Conservation (phyloP, 2,888 invertebrate species). For the Zhengitettix transpicula region DNA sequence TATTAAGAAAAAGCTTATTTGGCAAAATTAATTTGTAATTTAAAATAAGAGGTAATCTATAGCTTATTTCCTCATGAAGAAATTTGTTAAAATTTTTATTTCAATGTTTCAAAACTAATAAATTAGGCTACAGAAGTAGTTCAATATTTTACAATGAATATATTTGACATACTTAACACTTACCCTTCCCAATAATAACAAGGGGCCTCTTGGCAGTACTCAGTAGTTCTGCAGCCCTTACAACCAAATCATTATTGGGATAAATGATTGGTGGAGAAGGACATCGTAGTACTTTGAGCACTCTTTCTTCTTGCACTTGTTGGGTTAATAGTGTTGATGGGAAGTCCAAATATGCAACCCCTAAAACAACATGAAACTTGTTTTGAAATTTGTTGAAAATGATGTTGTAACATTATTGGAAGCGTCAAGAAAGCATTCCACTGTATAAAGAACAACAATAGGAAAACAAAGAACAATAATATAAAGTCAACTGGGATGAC, state of each 20-base stretch:
- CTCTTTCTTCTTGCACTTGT: constrained; percentile 21
- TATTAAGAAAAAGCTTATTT: too few relatives aligned
- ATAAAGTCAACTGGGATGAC: too few relatives aligned
- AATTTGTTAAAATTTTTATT: too few relatives aligned
- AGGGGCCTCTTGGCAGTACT: constrained; percentile 62
- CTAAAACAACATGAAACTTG: constrained; percentile 17
- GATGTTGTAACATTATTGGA: background rate
- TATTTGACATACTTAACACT: background rate
- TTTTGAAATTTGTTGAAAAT: background rate
- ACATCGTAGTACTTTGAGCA: constrained; percentile 21
- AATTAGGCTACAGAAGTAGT: too few relatives aligned
- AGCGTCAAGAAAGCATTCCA: background rate
- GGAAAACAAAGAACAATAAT: too few relatives aligned
- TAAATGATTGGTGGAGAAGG: constrained; percentile 47
- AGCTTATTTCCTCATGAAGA: too few relatives aligned
- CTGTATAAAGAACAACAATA: background rate
- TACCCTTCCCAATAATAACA: constrained; percentile 74
- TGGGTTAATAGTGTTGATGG: constrained; percentile 66
- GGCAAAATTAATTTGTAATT: too few relatives aligned
- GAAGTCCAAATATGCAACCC: constrained; percentile 74
- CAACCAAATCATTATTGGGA: constrained; percentile 53
- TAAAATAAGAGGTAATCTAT: too few relatives aligned
- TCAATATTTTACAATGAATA: too few relatives aligned
- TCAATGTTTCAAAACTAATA: too few relatives aligned
- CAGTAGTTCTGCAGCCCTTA: constrained; percentile 51